These are phyloP conservation scores for Botia kubotai DNA, from an alignment of 2,797 vertebrate species.

Conservation along the genomic window DNA sequence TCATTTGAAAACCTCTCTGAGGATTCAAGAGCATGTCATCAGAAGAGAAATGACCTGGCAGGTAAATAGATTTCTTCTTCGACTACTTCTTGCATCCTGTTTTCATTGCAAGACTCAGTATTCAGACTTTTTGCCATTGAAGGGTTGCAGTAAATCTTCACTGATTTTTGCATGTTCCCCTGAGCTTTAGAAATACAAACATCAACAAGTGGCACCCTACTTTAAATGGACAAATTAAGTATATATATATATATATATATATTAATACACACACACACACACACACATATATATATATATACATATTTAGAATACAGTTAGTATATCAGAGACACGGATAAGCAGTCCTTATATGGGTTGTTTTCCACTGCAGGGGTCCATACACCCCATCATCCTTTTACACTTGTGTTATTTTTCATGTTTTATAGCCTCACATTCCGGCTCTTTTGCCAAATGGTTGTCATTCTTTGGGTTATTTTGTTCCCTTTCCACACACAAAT, in stretches of 20 bases:
- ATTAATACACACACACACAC: too few relatives aligned
- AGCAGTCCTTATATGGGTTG: not conserved
- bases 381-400: constrained; percentile 10
- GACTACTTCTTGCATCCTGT: not conserved
- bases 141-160: not conserved
- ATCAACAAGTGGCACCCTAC: not conserved
- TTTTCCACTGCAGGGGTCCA: not conserved
- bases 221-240: constrained; percentile 5
- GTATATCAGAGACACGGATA: not conserved
- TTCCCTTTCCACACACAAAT: too few relatives aligned
- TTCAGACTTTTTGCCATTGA: not conserved
- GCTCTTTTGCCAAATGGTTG: constrained; percentile 68
- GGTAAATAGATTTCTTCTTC: constrained; percentile 54
- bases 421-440: not conserved
- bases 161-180: not conserved
- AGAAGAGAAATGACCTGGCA: constrained; percentile 78
- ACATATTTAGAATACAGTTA: not conserved
- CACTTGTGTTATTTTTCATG: constrained; percentile 38
- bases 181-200: not conserved
- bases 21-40: constrained; percentile 77
- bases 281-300: too few relatives aligned
- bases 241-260: too few relatives aligned
- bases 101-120: not conserved
- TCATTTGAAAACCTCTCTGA: constrained; percentile 86
- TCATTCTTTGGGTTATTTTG: constrained; percentile 70